Evolutionary conservation across 2,888 invertebrate species (phyloP).

Genomic region (Neoascia interrupta): DNA sequence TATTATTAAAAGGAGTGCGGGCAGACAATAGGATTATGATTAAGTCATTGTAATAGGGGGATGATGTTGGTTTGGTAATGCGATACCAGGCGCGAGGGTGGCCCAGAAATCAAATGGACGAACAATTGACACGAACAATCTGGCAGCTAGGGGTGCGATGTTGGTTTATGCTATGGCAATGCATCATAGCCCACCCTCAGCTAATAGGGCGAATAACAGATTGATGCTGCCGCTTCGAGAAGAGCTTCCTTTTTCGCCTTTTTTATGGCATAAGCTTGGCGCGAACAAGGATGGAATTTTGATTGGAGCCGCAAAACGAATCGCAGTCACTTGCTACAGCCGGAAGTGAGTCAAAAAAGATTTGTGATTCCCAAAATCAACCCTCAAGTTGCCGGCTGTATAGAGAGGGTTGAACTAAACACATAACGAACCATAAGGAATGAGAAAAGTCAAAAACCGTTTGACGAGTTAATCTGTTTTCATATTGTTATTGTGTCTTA

Average conservation of each 20-base stretch:
- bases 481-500: slow-evolving; percentile 67
- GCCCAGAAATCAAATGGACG: slow-evolving; percentile 44
- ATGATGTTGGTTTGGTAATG: slow-evolving; percentile 68
- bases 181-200: slow-evolving; percentile 62
- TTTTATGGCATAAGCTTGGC: not conserved
- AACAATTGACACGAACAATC: slow-evolving; percentile 63
- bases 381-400: not conserved
- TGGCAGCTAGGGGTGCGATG: no score
- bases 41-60: slow-evolving; percentile 73
- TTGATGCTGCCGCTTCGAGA: slow-evolving; percentile 52
- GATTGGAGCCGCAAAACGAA: slow-evolving; percentile 70
- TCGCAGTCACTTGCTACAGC: slow-evolving; percentile 61
- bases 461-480: slow-evolving; percentile 72
- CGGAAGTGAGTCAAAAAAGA: slow-evolving; percentile 36
- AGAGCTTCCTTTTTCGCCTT: slow-evolving; percentile 37
- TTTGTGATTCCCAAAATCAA: slow-evolving; percentile 37
- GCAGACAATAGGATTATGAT: slow-evolving; percentile 73
- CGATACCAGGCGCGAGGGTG: slow-evolving; percentile 25
- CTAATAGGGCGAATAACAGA: slow-evolving; percentile 69
- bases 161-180: slow-evolving; percentile 42
- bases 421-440: no score
- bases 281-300: slow-evolving; percentile 66
- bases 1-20: slow-evolving; percentile 71
- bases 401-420: not conserved
- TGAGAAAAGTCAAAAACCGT: slow-evolving; percentile 70